These are phyloP conservation scores for Stigmatopora nigra DNA, from an alignment of 2,113 vertebrate species.

Conservation along the genomic window DNA sequence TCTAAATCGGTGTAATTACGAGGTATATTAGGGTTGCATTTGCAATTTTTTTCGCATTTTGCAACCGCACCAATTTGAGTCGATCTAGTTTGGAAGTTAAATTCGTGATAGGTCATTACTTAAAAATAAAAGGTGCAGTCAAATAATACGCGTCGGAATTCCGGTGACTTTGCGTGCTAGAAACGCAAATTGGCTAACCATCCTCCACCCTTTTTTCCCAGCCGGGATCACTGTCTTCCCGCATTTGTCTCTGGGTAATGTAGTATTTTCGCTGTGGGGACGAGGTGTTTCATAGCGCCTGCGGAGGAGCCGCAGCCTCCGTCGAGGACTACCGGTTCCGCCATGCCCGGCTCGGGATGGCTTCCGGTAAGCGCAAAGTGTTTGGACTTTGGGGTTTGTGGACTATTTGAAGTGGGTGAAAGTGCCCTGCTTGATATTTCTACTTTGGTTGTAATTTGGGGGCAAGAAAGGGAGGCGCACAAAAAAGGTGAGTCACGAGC, in stretches of 20 bases:
- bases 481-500: slow-evolving; percentile 20
- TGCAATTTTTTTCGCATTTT: neutral
- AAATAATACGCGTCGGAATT: neutral
- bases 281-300: slow-evolving; percentile 12
- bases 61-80: neutral
- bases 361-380: slow-evolving; percentile 67
- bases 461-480: slow-evolving; percentile 35
- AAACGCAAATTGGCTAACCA: slow-evolving; percentile 18
- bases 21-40: neutral
- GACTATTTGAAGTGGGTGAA: slow-evolving; percentile 44
- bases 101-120: neutral
- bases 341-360: slow-evolving; percentile 38
- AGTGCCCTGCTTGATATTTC: slow-evolving; percentile 42
- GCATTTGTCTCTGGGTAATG: slow-evolving; percentile 58
- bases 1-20: neutral
- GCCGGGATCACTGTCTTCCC: slow-evolving; percentile 16
- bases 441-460: slow-evolving; percentile 33
- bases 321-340: slow-evolving; percentile 66
- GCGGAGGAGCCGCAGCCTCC: slow-evolving; percentile 25
- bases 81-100: neutral
- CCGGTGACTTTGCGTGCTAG: neutral
- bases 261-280: slow-evolving; percentile 42
- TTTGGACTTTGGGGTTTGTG: slow-evolving; percentile 48
- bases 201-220: neutral
- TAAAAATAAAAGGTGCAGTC: neutral